Base-by-base conservation (phyloP, 2,113 vertebrate species). In the Hoplias malabaricus region DNA sequence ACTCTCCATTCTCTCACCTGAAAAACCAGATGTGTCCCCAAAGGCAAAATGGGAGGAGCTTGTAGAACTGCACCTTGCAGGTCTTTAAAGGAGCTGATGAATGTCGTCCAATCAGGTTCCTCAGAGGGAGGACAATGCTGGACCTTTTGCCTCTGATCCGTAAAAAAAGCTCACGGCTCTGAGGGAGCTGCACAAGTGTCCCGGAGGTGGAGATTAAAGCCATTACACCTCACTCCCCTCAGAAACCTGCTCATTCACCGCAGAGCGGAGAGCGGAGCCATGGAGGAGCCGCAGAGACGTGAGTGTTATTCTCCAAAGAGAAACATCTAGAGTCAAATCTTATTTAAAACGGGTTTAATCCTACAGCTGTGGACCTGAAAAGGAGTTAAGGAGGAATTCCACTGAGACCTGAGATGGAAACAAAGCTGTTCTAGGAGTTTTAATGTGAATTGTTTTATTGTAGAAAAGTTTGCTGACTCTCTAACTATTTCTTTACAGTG, bases 231-330 rank as follows among this genome's bases (percentile, higher is more conserved):
- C 48, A 38, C n/a, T 2, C 21, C 46, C 12, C 33, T n/a, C 14
- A 1, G 38, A 34, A 77, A 13, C 14, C 53, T 50, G 48, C 23
- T 29, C 23, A 29, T 50, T 67, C 14, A 1, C 2, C 6, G 23
- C 19, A 25, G 61, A 63, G 46, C 5, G 1, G 14, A 69, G 6
- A n/a, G 2, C 5, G 11, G 12, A 27, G 46, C 48, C 11, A 79
- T 82, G 81, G 53, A 73, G 48, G 27, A 79, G 36, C 3, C 5
- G 10, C 40, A 67, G 27, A 76, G 61, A 19, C 42, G 81, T 82
- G 62, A 79, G 77, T 71, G 25, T 53, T 53, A 6, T 21, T 53
- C 4, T 53, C 19, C 16, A 57, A 2, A 57, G 23, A 57, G 25
- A 12, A 59, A 59, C 14, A 40, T 46, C 56, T 46, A 61, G 62